Base-by-base conservation (phyloP, 2,113 vertebrate genomes). In the Hucho hucho region DNA sequence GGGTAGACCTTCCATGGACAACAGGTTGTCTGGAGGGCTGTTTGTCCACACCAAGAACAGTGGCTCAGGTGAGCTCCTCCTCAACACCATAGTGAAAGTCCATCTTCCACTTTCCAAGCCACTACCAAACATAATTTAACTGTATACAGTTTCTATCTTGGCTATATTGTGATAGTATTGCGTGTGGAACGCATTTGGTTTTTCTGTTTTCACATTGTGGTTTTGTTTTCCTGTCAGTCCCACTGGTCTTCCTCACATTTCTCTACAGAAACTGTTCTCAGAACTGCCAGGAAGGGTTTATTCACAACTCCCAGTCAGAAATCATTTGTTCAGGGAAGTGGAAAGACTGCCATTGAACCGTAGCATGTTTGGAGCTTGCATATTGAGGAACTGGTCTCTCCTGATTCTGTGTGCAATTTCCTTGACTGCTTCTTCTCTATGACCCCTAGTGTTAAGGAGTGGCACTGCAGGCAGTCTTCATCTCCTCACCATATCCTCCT, bases 41-140 rank as follows among this genome's bases (percentile, higher is more conserved):
- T 89, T 93, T 87, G 89, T 94, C 80, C 91, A 91, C 91, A 92
- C 89, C 91, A 95, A 90, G 90, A 95, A 90, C 82, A 90, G 87
- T 77, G 92, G 94, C 92, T 93, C 94, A 94, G 95, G 96, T 97
- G 90, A 63, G 32, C 18, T 64, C 43, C 6, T 32, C 65, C 65
- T 20, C 20, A 18, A 22, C 16, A 18, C 49, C 16, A 3, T 18
- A 53, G 13, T 2, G 58, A 61, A 61, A 22, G n/a, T 22, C 18
- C 58, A n/a, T 22, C 58, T n/a, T 59, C 58, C n/a, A 4, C 18
- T 16, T 61, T 61, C 9, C n/a, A n/a, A 9, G 58, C 16, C 16
- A 4, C 58, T 61, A 22, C 9, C 58, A 22, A 22, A 24, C 9
- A 43, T 61, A 22, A 61, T 16, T 7, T 11, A n/a, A 9, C 58